phyloP scores from a whole-genome alignment of 2,888 invertebrate species.

The Diarsia rubi region DNA sequence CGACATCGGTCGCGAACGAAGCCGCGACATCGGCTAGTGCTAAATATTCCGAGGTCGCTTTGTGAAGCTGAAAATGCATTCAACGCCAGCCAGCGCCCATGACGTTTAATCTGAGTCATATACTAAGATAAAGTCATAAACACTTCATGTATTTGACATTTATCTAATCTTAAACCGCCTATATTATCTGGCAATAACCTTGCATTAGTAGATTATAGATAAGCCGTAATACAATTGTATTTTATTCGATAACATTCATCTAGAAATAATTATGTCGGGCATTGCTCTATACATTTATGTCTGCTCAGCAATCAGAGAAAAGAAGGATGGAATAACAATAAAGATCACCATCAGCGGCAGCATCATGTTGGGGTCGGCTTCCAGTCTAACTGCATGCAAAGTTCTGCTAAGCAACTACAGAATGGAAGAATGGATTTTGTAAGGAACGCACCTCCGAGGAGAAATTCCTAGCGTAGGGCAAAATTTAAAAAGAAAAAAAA shows the following conservation, averaged over 20 bases:
- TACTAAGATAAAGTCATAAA: background rate
- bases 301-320: background rate
- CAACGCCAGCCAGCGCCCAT: background rate
- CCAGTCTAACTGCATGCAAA: no score
- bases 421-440: no score
- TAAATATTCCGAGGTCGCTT: background rate
- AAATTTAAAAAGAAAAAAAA: no score
- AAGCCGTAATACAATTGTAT: constrained; percentile 8
- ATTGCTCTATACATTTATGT: background rate
- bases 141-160: background rate
- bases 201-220: constrained; percentile 16
- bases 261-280: background rate
- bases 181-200: constrained; percentile 51
- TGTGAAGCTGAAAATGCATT: background rate
- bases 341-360: background rate
- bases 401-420: no score
- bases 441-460: no score
- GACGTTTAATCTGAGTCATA: background rate
- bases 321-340: background rate
- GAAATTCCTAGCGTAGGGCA: no score
- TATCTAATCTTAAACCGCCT: constrained; percentile 15
- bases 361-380: background rate
- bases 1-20: no score
- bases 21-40: background rate
- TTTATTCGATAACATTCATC: constrained; percentile 15